Evolutionary conservation across 2,113 vertebrate species (phyloP).

Genomic region (Dromaius novaehollandiae): DNA sequence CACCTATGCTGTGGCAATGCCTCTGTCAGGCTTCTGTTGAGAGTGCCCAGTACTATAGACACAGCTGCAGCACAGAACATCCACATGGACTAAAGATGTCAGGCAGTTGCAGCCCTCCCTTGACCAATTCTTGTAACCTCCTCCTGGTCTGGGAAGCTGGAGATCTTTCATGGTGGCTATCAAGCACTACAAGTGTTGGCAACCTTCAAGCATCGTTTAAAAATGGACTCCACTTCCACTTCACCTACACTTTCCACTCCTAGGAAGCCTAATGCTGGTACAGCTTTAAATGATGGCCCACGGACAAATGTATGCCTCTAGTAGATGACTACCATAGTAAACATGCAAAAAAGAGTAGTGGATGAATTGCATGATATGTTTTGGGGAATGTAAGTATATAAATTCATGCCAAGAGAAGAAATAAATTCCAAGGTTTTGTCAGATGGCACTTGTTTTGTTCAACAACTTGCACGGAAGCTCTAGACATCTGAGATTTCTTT

Average conservation of each 20-base stretch:
- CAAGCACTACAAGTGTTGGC: neutral
- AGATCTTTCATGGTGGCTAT: neutral
- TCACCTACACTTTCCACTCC: neutral
- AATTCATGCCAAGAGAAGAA: neutral
- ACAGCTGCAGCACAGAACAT: neutral
- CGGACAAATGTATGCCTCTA: neutral
- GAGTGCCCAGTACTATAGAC: neutral
- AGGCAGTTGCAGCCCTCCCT: neutral
- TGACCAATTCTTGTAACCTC: neutral
- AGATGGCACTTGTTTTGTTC: neutral
- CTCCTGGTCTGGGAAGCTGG: neutral
- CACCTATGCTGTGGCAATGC: neutral
- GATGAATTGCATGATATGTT: fast-evolving
- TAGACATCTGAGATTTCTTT: neutral
- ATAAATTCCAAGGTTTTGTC: neutral
- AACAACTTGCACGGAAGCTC: neutral
- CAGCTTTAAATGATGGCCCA: neutral
- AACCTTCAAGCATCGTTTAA: neutral
- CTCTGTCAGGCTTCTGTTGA: neutral
- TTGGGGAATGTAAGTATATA: neutral
- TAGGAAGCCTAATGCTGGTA: neutral
- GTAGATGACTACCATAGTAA: neutral
- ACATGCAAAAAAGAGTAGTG: neutral
- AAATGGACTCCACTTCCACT: neutral
- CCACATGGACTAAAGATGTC: neutral